A percentile compares a stretch with the other conserved stretches of the same genome.
Conservation (phyloP, 2,888 invertebrate genomes). For the Conchocele bisecta region DNA sequence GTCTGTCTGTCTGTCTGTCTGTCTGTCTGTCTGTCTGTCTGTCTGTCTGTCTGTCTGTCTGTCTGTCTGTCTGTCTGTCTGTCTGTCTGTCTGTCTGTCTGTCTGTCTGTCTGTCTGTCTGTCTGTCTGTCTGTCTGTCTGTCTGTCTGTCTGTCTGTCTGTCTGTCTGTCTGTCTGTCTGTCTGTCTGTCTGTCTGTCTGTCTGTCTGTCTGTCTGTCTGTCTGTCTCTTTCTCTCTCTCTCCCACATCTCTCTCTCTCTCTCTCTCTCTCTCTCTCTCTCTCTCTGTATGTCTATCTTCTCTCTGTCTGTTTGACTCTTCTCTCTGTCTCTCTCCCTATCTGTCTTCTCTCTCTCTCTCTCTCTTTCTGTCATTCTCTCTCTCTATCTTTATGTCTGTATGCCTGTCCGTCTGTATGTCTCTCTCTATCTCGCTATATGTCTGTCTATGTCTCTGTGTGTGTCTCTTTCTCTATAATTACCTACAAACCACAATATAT, state of each 20-base stretch:
- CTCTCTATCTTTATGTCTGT: too few species aligned
- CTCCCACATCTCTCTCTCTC: too few species aligned
- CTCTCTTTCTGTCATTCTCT: too few species aligned
- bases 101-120: conserved; percentile 17
- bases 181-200: conserved; percentile 5
- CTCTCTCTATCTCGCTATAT: too few species aligned
- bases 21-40: conserved; percentile 36
- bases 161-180: conserved; percentile 2
- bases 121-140: not conserved
- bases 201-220: conserved; percentile 8
- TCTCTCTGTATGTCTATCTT: too few species aligned
- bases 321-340: conserved; percentile 34
- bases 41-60: conserved; percentile 26
- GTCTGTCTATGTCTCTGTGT: too few species aligned
- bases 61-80: conserved; percentile 31
- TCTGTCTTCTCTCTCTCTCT: conserved; percentile 16
- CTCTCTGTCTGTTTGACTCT: too few species aligned
- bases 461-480: too few species aligned
- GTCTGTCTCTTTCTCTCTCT: conserved; percentile 17
- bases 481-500: too few species aligned
- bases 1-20: conserved; percentile 22
- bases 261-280: too few species aligned
- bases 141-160: not conserved
- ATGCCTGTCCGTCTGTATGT: too few species aligned
- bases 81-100: conserved; percentile 19